Evolutionary conservation across 2,888 invertebrate genomes (phyloP), one percentile per base, ranked within the genome.

Genomic region (Odontocolon sp.): DNA sequence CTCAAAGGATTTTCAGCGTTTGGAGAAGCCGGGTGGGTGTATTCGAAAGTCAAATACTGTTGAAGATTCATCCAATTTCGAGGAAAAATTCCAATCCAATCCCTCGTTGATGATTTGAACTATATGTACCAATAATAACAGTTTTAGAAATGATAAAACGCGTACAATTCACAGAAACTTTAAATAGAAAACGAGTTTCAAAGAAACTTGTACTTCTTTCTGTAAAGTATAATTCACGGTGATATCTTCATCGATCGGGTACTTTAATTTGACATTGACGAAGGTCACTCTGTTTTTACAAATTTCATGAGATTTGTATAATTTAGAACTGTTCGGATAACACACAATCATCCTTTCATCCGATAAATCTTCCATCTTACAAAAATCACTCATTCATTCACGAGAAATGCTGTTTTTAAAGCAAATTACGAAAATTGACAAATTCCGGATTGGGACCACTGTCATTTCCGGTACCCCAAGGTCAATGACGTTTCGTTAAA

Each of bases 41-140:
- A 82, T 63, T 82, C 82, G 63, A 82, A 82, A 45, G 81, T 80
- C 61, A 82, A 47, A 74, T 81, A 82, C 42, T 82, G 81, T n/a
- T 80, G 78, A 18, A 82, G 74, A 38, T 81, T 76, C n/a, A 61
- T 71, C 81, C 80, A 81, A 33, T 80, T 79, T 33, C 76, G 70
- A 5, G 81, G 80, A 54, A 81, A 82, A 33, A 82, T 77, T 6
- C 82, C 82, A 59, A 82, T 76, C 80, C 80, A 82, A 63, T 82
- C 81, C 42, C 78, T 67, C 42, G 80, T 78, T 1, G 81, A 80
- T 5, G 79, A 57, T 50, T 77, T 75, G 14, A 76, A 67, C 82
- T 82, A 11, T 14, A 9, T 9, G 11, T 18, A 21, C 2, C 14
- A 2, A 59, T 8, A 40, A 38, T 38, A 8, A 31, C 2, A 28